These are phyloP conservation scores for Periparus ater DNA, from an alignment of 2,797 vertebrate genomes.

Conservation along the genomic window DNA sequence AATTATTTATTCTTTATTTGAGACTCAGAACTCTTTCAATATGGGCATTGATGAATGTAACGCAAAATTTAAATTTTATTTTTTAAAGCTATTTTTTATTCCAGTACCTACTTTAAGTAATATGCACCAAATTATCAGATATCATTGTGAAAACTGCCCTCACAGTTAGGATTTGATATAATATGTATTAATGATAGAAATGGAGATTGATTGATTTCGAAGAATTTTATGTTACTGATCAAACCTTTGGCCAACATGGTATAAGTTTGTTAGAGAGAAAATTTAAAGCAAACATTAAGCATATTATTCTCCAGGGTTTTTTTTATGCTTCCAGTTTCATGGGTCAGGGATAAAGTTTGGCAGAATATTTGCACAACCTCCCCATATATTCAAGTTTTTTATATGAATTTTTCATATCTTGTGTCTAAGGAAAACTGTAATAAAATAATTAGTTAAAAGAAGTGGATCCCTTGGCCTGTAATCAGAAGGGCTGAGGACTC, in stretches of 20 bases:
- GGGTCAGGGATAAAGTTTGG: not conserved
- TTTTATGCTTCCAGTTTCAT: not conserved
- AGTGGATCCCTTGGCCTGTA: not conserved
- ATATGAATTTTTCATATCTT: not conserved
- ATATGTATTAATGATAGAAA: not conserved
- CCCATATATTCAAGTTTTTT: not conserved
- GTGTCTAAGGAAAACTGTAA: not conserved
- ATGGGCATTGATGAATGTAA: not conserved
- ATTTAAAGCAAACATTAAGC: not conserved
- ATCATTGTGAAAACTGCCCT: not conserved
- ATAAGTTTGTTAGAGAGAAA: not conserved
- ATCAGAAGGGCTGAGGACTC: not conserved
- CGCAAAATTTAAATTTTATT: not conserved
- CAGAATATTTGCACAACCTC: not conserved
- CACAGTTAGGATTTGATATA: not conserved
- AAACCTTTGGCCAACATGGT: not conserved
- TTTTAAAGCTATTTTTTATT: conserved; percentile 1
- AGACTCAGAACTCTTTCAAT: not conserved
- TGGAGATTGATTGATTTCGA: not conserved
- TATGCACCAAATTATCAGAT: not conserved
- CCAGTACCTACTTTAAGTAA: not conserved
- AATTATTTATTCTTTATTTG: not conserved
- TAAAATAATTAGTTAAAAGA: not conserved
- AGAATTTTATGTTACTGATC: not conserved
- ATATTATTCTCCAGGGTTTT: not conserved